Conservation (phyloP, 2,113 vertebrate species). For the Elaphurus davidianus region DNA sequence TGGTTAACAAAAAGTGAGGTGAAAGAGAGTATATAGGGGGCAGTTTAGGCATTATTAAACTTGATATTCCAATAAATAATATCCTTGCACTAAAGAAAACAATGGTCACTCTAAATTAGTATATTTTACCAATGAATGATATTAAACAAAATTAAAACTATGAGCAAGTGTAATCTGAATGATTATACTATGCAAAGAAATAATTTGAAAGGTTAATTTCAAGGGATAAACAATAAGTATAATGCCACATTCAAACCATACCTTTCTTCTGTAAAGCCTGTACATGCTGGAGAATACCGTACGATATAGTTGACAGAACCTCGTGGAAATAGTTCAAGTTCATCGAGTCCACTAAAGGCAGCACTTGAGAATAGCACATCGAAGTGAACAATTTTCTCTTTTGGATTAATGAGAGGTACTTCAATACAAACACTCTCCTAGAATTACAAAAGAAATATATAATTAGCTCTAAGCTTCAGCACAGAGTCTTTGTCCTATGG, state of each 20-base stretch:
- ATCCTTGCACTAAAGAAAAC: background rate
- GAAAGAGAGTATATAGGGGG: background rate
- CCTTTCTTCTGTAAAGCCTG: constrained; percentile 53
- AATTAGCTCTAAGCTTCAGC: background rate
- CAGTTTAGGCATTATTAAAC: constrained; percentile 5
- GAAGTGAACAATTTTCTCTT: background rate
- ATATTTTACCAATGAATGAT: background rate
- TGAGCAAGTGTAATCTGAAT: background rate
- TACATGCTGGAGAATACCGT: background rate
- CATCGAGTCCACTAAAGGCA: background rate
- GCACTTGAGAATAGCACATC: constrained; percentile 21
- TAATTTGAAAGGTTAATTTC: background rate
- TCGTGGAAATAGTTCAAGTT: background rate
- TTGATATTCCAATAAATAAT: background rate
- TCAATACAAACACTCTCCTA: constrained; percentile 45
- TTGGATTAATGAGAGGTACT: constrained; percentile 50
- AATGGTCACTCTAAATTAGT: background rate
- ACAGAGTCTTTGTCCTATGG: background rate
- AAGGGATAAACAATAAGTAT: background rate
- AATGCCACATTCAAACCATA: background rate
- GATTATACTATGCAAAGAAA: background rate
- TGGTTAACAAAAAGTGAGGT: background rate
- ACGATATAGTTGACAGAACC: background rate
- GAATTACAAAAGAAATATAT: constrained; percentile 34
- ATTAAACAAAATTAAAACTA: background rate